Conservation (phyloP, 2,113 vertebrate genomes). For the Scopus umbretta region DNA sequence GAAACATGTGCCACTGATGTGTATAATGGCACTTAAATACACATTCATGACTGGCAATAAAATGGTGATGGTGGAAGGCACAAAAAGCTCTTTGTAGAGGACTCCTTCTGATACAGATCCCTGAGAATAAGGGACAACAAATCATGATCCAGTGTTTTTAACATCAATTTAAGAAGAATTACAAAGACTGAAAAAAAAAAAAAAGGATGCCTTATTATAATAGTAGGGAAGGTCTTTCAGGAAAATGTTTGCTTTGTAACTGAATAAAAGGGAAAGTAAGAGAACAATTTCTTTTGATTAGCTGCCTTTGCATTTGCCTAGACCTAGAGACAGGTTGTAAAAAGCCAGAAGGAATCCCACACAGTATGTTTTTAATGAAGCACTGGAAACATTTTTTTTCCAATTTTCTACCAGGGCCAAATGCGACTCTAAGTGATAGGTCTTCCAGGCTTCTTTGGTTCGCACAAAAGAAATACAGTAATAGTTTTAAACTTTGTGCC, state of each 20-base stretch:
- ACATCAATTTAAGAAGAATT: background rate
- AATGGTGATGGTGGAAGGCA: background rate
- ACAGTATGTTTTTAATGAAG: background rate
- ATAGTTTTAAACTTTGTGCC: background rate
- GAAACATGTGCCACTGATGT: background rate
- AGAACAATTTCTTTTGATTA: background rate
- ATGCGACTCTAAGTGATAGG: background rate
- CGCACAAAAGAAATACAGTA: background rate
- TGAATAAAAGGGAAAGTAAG: background rate
- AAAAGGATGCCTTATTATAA: background rate
- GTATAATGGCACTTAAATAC: background rate
- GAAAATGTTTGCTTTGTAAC: background rate
- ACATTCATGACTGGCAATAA: background rate
- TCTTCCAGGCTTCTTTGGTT: background rate
- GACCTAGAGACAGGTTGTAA: background rate
- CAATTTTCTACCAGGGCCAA: background rate
- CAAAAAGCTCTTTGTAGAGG: background rate
- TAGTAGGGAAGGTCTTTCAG: rapidly evolving
- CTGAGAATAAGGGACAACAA: background rate
- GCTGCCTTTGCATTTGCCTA: background rate
- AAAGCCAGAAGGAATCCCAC: background rate
- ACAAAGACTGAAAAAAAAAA: background rate
- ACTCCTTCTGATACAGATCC: background rate
- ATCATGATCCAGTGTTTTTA: background rate
- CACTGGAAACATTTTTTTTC: background rate